Percentiles rank a stretch among this genome's conserved stretches.
Evolutionary conservation across 2,797 vertebrate genomes (phyloP).

Genomic region (Brachyalestes nurse): DNA sequence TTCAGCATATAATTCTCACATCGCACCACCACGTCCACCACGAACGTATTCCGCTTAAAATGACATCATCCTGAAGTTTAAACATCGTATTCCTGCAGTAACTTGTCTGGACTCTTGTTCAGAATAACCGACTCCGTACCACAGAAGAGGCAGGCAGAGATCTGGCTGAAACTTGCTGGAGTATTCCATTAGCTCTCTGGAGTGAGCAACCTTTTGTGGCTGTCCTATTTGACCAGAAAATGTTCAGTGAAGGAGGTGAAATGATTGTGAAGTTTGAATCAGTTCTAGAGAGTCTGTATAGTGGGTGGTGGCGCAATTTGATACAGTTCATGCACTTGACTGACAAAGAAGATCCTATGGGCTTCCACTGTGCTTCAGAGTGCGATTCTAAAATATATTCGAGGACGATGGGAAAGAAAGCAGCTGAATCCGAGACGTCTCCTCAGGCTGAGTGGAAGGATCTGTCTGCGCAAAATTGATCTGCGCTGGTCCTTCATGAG

Average conservation of each 20-base stretch:
- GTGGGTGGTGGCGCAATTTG: neutral
- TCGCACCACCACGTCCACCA: too few species aligned
- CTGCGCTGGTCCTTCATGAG: neutral
- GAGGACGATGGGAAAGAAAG: neutral
- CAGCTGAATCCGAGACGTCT: neutral
- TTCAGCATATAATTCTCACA: too few species aligned
- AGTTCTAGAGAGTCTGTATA: neutral
- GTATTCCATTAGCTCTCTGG: neutral
- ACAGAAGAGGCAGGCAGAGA: neutral
- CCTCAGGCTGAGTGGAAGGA: neutral
- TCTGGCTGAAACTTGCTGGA: neutral
- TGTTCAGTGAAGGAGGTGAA: neutral
- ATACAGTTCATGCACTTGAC: neutral
- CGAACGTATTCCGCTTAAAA: too few species aligned
- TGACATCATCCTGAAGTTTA: too few species aligned
- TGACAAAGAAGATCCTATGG: neutral
- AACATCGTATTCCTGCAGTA: too few species aligned
- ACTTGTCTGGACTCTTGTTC: neutral
- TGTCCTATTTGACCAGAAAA: neutral
- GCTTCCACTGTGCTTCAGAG: neutral
- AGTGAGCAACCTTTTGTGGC: neutral
- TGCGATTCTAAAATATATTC: neutral
- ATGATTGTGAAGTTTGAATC: neutral
- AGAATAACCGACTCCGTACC: neutral
- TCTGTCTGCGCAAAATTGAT: constrained; percentile 12